Evolutionary conservation across 2,888 invertebrate genomes (phyloP).

Genomic region (Scaeva pyrastri): DNA sequence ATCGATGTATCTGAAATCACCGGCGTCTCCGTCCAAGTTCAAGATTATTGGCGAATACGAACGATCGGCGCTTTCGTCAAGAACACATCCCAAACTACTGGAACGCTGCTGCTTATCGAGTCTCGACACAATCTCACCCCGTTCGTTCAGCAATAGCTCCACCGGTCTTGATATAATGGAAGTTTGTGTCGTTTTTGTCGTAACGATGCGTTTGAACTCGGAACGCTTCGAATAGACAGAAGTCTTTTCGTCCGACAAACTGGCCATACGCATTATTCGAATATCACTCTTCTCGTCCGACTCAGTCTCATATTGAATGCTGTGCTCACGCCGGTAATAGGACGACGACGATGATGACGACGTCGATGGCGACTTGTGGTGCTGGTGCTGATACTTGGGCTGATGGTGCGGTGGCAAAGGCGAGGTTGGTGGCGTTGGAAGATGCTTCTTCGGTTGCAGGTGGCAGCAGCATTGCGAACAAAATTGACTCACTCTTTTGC

Average conservation of each 20-base stretch:
- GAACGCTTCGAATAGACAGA: slow-evolving; percentile 78
- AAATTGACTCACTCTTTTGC: slow-evolving; percentile 77
- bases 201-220: slow-evolving; percentile 80
- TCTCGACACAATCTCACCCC: slow-evolving; percentile 80
- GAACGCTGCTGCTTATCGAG: slow-evolving; percentile 79
- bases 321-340: slow-evolving; percentile 75
- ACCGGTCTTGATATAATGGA: slow-evolving; percentile 80
- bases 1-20: slow-evolving; percentile 82
- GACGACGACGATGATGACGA: slow-evolving; percentile 76
- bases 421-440: slow-evolving; percentile 67
- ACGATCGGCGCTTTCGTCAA: slow-evolving; percentile 78
- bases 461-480: slow-evolving; percentile 83
- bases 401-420: slow-evolving; percentile 72
- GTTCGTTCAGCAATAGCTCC: slow-evolving; percentile 80
- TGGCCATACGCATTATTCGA: slow-evolving; percentile 78
- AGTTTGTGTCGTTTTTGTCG: slow-evolving; percentile 81
- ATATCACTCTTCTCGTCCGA: slow-evolving; percentile 79
- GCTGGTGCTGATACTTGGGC: no score
- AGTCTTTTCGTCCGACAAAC: slow-evolving; percentile 63
- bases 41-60: slow-evolving; percentile 55
- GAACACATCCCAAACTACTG: slow-evolving; percentile 81
- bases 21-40: slow-evolving; percentile 69
- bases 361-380: slow-evolving; percentile 65
- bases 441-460: slow-evolving; percentile 76
- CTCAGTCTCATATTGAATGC: slow-evolving; percentile 78